phyloP scores from a whole-genome alignment of 2,113 vertebrate genomes.

The Chlorodrepanis virens region DNA sequence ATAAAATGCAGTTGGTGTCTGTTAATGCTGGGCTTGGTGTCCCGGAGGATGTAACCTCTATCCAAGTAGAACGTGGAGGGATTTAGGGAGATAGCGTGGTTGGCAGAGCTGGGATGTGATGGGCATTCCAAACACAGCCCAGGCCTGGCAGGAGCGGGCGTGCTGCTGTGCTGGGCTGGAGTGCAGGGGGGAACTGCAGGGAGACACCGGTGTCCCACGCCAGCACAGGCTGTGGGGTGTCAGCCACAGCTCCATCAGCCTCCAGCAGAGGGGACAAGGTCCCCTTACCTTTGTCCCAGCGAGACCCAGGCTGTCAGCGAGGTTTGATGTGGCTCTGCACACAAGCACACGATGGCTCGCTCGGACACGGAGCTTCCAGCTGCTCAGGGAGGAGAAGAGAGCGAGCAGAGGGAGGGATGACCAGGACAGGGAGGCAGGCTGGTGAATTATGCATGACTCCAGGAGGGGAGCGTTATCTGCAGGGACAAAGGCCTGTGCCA shows the following conservation, averaged over 20 bases:
- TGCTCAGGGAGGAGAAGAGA: not conserved
- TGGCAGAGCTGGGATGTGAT: not conserved
- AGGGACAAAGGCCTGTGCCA: constrained; percentile 51
- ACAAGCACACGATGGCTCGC: rapidly evolving
- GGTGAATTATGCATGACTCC: constrained; percentile 71
- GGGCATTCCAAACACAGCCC: not conserved
- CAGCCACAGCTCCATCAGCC: rapidly evolving
- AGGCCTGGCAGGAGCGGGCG: rapidly evolving
- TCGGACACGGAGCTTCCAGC: not conserved
- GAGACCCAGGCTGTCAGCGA: rapidly evolving
- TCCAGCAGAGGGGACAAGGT: rapidly evolving
- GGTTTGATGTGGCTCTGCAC: not conserved
- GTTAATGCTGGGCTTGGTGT: not conserved
- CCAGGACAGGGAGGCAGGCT: not conserved
- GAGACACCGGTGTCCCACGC: rapidly evolving
- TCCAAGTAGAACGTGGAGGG: not conserved
- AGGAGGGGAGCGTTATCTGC: constrained; percentile 60
- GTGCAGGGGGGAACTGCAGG: rapidly evolving
- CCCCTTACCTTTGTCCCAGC: rapidly evolving
- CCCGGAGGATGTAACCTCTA: constrained; percentile 1
- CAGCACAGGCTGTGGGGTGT: not conserved
- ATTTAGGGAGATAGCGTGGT: not conserved
- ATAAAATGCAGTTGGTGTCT: not conserved
- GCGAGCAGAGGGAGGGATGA: not conserved
- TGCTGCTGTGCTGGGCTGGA: not conserved